Evolutionary conservation across 2,797 vertebrate genomes (phyloP), one percentile per base, ranked within the genome.

Genomic region (Triplophysa yarkandensis): DNA sequence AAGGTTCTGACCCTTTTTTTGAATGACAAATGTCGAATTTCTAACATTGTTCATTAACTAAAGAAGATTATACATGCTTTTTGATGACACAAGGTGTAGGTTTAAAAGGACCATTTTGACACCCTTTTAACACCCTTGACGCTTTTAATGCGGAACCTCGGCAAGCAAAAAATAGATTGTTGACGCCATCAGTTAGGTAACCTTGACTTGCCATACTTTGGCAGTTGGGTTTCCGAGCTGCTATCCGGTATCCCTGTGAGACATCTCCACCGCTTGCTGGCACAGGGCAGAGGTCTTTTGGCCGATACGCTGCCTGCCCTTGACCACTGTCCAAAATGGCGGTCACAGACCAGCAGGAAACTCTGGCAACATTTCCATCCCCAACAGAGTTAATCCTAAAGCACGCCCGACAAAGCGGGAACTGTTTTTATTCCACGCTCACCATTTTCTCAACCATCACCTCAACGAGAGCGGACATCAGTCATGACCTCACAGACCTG

Each of bases 291-390:
- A 77, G 69, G 77, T 79, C 66, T 69, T 76, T 74, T 69, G 78
- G 78, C 73, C 52, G 68, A 73, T 65, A 66, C 39, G 25, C 71
- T 8, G n/a, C 77, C 48, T 57, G 62, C 60, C 71, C 68, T 81
- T 81, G 81, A 80, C 79, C 63, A 17, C 19, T 60, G 16, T 80
- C 83, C 83, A 82, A 79, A 74, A 77, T 79, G 79, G 68, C 68
- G 50, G 57, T 68, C 62, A 28, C 66, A 2, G 13, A 54, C 54
- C 68, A 52, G 68, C 71, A 81, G 55, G 67, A 58, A 66, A 39
- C 75, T 68, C 62, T 77, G 68, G 60, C 71, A 75, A 62, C 60
- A 61, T 55, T 48, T 77, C 23, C 73, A 25, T 73, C 48, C 67
- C 68, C 71, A 60, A 65, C 77, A 81, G 61, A 57, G 43, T 34